Percentiles rank a stretch among this genome's conserved stretches.
Conservation (phyloP, 2,113 vertebrate species). For the Guaruba guarouba region DNA sequence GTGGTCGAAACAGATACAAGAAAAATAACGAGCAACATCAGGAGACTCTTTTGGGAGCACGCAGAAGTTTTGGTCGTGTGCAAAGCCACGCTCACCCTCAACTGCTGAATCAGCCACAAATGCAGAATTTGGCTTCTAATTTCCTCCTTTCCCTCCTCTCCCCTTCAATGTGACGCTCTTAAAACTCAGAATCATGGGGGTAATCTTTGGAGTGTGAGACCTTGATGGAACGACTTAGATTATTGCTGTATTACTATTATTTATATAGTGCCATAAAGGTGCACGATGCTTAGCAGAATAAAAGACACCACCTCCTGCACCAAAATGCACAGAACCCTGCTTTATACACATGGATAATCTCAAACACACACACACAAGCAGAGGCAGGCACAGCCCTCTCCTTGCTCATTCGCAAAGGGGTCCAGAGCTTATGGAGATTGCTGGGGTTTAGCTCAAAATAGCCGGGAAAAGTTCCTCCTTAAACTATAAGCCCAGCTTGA, state of each 20-base stretch:
- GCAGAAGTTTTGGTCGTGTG: neutral
- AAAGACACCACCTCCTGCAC: constrained; percentile 22
- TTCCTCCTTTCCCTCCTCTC: neutral
- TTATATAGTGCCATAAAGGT: constrained; percentile 40
- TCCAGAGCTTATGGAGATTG: neutral
- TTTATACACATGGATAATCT: neutral
- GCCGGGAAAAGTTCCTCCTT: constrained; percentile 25
- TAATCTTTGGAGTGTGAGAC: constrained; percentile 35
- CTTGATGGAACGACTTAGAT: constrained; percentile 15
- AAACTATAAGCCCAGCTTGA: constrained; percentile 43
- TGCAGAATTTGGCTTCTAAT: neutral
- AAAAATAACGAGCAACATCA: neutral
- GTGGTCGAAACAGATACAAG: neutral
- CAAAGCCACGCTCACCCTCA: neutral
- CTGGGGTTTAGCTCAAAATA: neutral
- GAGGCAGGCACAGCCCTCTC: neutral
- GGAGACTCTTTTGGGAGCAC: neutral
- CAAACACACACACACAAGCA: neutral
- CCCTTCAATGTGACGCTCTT: neutral
- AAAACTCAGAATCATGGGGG: constrained; percentile 10
- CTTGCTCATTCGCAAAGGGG: neutral
- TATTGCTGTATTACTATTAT: constrained; percentile 50
- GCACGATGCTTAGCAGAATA: neutral
- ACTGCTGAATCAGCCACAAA: constrained; percentile 37
- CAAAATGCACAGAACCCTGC: neutral